A percentile compares a stretch with the other conserved stretches of the same genome.
These are phyloP conservation scores for Perdita meconis DNA, from an alignment of 2,888 invertebrate species.

Conservation along the genomic window DNA sequence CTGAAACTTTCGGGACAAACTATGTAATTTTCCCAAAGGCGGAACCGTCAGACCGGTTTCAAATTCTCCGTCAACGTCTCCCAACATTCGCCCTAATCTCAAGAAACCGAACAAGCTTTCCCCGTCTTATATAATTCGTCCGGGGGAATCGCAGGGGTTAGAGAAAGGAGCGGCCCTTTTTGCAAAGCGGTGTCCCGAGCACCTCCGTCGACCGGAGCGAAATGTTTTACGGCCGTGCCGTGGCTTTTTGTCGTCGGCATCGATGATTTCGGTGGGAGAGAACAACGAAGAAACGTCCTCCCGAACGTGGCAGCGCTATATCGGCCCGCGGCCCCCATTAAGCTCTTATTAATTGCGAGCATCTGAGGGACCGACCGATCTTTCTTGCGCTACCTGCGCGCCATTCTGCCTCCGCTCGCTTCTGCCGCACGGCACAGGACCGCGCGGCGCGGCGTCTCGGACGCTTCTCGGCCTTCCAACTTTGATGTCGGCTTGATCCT, in stretches of 20 bases:
- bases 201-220: constrained; percentile 74
- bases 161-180: constrained; percentile 70
- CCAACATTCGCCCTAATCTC: constrained; percentile 1
- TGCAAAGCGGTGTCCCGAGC: constrained; percentile 73
- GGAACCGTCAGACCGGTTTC: background rate
- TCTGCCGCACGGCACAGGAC: constrained; percentile 35
- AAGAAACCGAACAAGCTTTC: constrained; percentile 16
- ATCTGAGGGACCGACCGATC: constrained; percentile 81
- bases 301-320: constrained; percentile 73
- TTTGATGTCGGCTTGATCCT: constrained; percentile 57
- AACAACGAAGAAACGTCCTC: constrained; percentile 57
- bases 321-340: constrained; percentile 81
- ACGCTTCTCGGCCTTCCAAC: constrained; percentile 51
- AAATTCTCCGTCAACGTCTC: constrained; percentile 14
- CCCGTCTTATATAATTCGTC: constrained; percentile 50
- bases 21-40: background rate
- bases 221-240: constrained; percentile 78
- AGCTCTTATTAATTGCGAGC: constrained; percentile 84
- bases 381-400: constrained; percentile 83
- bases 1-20: no score
- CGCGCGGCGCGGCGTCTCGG: constrained; percentile 34
- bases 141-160: constrained; percentile 35
- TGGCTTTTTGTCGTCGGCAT: constrained; percentile 73
- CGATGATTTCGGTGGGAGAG: constrained; percentile 71
- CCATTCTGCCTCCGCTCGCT: constrained; percentile 74